Evolutionary conservation across 2,888 invertebrate genomes (phyloP).

Genomic region (Plemyria rubiginata): DNA sequence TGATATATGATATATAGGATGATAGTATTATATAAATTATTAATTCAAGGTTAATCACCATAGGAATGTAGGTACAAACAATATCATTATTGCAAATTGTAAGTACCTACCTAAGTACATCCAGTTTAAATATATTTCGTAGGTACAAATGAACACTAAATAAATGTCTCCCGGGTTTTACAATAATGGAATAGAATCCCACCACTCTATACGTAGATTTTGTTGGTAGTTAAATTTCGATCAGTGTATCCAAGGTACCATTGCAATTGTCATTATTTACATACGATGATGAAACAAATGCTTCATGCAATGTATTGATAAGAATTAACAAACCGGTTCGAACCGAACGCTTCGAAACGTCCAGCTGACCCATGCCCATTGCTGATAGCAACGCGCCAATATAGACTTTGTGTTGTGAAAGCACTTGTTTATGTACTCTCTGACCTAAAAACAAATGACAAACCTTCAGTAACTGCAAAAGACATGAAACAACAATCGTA

Average conservation of each 20-base stretch:
- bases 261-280: conserved; percentile 9
- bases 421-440: conserved; percentile 19
- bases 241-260: neutral
- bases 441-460: conserved; percentile 18
- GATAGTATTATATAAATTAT: too few species aligned
- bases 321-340: conserved; percentile 56
- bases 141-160: too few species aligned
- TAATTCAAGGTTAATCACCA: too few species aligned
- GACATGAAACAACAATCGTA: too few species aligned
- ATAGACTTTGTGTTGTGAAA: conserved; percentile 18
- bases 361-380: conserved; percentile 58
- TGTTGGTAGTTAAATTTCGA: neutral
- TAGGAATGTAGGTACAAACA: too few species aligned
- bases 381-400: conserved; percentile 31
- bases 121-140: too few species aligned
- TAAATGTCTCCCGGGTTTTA: too few species aligned
- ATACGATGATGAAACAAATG: conserved; percentile 57
- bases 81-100: too few species aligned
- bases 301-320: conserved; percentile 41
- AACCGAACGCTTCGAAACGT: conserved; percentile 50
- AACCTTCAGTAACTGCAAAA: too few species aligned
- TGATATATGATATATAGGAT: too few species aligned
- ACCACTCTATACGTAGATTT: neutral
- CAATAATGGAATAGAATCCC: too few species aligned
- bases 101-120: too few species aligned